Conservation (phyloP, 2,888 invertebrate genomes). For the Callinectes sapidus region DNA sequence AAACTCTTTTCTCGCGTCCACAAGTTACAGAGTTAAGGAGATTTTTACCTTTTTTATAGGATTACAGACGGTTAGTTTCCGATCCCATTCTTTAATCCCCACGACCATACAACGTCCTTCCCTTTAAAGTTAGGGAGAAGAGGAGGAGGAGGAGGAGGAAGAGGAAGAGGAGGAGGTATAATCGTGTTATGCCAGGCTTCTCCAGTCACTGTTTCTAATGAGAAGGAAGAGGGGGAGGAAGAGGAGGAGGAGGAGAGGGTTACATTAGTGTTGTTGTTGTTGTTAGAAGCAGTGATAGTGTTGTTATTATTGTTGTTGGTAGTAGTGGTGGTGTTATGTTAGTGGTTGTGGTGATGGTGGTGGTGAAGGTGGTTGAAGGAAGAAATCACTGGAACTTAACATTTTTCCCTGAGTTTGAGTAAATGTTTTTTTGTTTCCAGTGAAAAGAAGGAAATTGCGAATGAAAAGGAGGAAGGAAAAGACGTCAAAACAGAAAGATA, state of each 20-base stretch:
- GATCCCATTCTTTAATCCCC: background rate
- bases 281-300: background rate
- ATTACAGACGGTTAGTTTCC: conserved; percentile 14
- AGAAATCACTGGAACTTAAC: background rate
- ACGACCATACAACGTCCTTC: background rate
- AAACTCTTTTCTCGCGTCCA: background rate
- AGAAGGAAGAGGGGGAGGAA: background rate
- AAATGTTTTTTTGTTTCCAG: background rate
- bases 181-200: conserved; percentile 4
- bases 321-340: background rate
- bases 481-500: background rate
- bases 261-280: too few species aligned
- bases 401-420: background rate
- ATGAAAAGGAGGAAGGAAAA: background rate
- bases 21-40: background rate
- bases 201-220: conserved; percentile 16
- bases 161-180: background rate
- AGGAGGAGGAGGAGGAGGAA: background rate
- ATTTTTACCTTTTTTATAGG: background rate
- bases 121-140: background rate
- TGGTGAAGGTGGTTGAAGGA: background rate
- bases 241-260: background rate
- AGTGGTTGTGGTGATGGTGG: background rate
- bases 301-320: background rate
- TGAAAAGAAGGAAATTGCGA: background rate